phyloP scores from a whole-genome alignment of 1,140 invertebrate genomes.

The Drepana arcuata region DNA sequence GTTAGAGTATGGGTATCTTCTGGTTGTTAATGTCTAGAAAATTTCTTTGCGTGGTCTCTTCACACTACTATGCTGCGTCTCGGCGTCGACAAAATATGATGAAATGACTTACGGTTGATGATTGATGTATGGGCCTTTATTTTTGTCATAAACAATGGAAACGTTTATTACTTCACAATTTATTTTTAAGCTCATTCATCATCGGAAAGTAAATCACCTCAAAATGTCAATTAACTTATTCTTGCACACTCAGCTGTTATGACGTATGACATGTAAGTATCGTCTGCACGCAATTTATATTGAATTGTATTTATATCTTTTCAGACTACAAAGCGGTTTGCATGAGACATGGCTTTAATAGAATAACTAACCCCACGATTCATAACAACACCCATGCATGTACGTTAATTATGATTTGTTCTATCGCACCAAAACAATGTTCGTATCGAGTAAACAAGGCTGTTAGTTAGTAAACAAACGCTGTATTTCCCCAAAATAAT shows the following conservation, averaged over 20 bases:
- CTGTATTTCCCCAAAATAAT: no score
- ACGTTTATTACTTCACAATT: no score
- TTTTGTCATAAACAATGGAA: no score
- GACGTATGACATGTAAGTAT: neutral
- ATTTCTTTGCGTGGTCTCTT: no score
- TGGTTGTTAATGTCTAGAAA: conserved; percentile 25
- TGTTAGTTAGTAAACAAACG: no score
- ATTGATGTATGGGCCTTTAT: conserved; percentile 2
- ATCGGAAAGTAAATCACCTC: neutral
- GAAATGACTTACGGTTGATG: no score
- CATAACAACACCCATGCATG: conserved; percentile 51
- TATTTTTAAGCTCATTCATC: no score
- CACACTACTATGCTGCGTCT: conserved; percentile 38
- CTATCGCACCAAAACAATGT: conserved; percentile 15
- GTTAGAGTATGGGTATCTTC: conserved; percentile 18
- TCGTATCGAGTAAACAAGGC: no score
- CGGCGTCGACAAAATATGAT: conserved; percentile 22
- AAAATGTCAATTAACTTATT: conserved; percentile 1
- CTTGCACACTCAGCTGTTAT: no score
- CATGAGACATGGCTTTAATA: conserved; percentile 59
- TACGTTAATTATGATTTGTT: no score
- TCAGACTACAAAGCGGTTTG: conserved; percentile 52
- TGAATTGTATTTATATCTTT: conserved; percentile 42
- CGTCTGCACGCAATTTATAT: conserved; percentile 34
- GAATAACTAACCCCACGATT: conserved; percentile 50